These are phyloP conservation scores for Ophiothrix spiculata DNA, from an alignment of 35 echinoderm and acorn worm species.

Conservation along the genomic window DNA sequence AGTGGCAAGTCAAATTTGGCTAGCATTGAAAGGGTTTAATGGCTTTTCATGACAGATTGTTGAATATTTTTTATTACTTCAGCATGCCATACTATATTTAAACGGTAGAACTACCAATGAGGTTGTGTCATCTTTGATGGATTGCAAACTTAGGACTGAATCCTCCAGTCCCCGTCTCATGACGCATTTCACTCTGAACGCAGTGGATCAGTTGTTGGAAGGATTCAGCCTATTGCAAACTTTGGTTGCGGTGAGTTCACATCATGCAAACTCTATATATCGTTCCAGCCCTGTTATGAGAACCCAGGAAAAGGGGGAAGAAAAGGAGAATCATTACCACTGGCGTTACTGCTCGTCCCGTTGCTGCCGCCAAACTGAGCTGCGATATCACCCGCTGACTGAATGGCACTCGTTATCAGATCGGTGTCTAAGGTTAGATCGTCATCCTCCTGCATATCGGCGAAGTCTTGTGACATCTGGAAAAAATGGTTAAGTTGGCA, in stretches of 20 bases:
- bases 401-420: conserved; percentile 57
- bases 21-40: too few species aligned
- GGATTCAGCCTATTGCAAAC: too few species aligned
- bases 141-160: neutral
- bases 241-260: too few species aligned
- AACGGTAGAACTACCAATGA: too few species aligned
- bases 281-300: too few species aligned
- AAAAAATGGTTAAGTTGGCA: neutral
- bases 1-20: too few species aligned
- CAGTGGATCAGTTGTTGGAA: too few species aligned
- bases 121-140: too few species aligned
- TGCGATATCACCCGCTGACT: conserved; percentile 29
- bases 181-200: neutral
- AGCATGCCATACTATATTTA: too few species aligned
- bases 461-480: conserved; percentile 92
- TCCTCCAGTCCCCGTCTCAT: neutral
- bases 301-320: conserved; percentile 3
- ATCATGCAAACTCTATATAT: too few species aligned
- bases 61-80: too few species aligned
- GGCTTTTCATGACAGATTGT: too few species aligned
- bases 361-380: neutral
- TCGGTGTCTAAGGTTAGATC: conserved; percentile 77
- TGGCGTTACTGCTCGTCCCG: conserved; percentile 12
- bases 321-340: conserved; percentile 46
- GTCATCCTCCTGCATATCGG: conserved; percentile 93